These are phyloP conservation scores for Sterna hirundo DNA, from an alignment of 2,113 vertebrate genomes.

Conservation along the genomic window DNA sequence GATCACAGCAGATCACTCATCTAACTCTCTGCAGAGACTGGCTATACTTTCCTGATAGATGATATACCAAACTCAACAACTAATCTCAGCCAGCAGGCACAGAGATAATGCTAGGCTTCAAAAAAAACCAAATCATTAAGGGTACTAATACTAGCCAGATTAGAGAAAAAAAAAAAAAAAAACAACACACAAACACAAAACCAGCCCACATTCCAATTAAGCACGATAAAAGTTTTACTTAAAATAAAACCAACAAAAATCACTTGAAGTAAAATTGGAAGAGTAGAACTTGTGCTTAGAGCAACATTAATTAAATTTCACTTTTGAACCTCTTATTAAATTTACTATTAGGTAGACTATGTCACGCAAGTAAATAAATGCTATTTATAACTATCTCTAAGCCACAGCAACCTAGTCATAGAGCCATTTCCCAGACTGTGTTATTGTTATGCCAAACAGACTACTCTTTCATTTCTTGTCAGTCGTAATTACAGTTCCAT, in stretches of 20 bases:
- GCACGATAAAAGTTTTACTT: neutral
- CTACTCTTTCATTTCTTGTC: constrained; percentile 82
- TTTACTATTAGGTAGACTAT: neutral
- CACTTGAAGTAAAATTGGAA: neutral
- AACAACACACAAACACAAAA: neutral
- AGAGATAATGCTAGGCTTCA: neutral
- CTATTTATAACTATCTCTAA: constrained; percentile 34
- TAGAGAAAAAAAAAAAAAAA: neutral
- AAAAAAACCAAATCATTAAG: neutral
- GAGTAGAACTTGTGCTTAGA: neutral
- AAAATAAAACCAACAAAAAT: neutral
- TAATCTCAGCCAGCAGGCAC: neutral
- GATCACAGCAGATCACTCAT: neutral
- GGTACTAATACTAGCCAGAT: neutral
- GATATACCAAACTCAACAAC: neutral
- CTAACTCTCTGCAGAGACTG: neutral
- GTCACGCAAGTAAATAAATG: constrained; percentile 3
- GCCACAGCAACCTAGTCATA: constrained; percentile 77
- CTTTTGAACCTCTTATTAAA: constrained; percentile 10
- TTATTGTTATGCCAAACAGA: constrained; percentile 83
- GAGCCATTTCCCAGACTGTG: constrained; percentile 71
- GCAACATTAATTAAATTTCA: neutral
- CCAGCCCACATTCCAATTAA: neutral
- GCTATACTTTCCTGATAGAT: neutral
- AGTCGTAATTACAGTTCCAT: constrained; percentile 73